Percentiles rank a stretch among this genome's conserved stretches.
These are phyloP conservation scores for Butastur rufipennis DNA, from an alignment of 2,113 vertebrate species.

Conservation along the genomic window DNA sequence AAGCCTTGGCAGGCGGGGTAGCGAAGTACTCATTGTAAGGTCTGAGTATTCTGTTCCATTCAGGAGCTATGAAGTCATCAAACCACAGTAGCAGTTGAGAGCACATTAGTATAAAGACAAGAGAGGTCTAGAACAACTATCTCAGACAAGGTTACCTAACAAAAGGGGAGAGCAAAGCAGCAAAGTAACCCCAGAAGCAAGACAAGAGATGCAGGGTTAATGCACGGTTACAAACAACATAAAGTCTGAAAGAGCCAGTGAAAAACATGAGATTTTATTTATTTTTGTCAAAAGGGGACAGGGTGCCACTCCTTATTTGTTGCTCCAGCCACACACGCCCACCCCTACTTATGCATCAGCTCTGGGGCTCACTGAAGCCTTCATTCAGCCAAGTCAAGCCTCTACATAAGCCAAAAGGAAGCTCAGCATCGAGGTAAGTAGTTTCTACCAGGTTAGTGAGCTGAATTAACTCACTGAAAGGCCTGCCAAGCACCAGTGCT, in stretches of 20 bases:
- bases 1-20: background rate
- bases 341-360: background rate
- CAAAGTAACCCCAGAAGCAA: background rate
- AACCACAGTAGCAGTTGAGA: background rate
- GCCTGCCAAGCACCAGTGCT: background rate
- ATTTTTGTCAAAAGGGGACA: background rate
- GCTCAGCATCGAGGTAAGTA: background rate
- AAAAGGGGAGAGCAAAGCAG: background rate
- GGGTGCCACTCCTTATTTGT: background rate
- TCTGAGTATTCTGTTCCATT: too few relatives aligned
- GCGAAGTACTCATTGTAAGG: fast-evolving
- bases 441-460: background rate
- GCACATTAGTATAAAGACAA: background rate
- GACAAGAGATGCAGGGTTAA: background rate
- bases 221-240: background rate
- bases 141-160: background rate
- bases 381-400: background rate
- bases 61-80: background rate
- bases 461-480: background rate
- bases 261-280: background rate
- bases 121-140: background rate
- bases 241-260: background rate
- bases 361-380: background rate
- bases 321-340: background rate
- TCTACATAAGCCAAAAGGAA: background rate